Evolutionary conservation across 2,888 invertebrate genomes (phyloP).

Genomic region (Tachina lurida): DNA sequence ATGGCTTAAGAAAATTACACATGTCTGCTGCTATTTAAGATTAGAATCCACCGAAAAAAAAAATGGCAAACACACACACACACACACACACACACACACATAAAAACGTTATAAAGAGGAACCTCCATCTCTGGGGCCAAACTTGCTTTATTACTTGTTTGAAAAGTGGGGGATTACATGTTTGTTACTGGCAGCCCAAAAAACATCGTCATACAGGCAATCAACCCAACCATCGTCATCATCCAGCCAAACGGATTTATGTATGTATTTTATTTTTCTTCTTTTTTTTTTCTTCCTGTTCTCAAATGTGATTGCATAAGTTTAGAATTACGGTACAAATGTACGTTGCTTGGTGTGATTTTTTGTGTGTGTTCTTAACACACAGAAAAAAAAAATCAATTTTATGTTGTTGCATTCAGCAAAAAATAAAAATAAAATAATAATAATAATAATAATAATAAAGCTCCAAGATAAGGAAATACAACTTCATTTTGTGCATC

Average conservation of each 20-base stretch:
- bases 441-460: constrained; percentile 11
- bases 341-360: constrained; percentile 47
- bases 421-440: background rate
- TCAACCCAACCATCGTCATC: constrained; percentile 19
- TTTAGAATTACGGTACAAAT: constrained; percentile 66
- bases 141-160: constrained; percentile 64
- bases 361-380: constrained; percentile 29
- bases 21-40: constrained; percentile 67
- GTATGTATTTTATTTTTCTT: background rate
- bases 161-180: constrained; percentile 68
- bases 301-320: constrained; percentile 64
- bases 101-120: constrained; percentile 17
- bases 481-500: constrained; percentile 57
- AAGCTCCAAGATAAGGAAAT: constrained; percentile 68
- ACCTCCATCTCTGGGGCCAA: constrained; percentile 47
- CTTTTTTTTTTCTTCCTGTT: background rate
- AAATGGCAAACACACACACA: no score
- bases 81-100: background rate
- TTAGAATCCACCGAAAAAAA: constrained; percentile 62
- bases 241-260: constrained; percentile 26
- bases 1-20: constrained; percentile 64
- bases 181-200: constrained; percentile 39
- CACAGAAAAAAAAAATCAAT: constrained; percentile 35
- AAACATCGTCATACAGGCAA: constrained; percentile 29
- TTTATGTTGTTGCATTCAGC: constrained; percentile 44